Base-by-base conservation (phyloP, 1,140 invertebrate genomes). In the Arctopsyche grandis region DNA sequence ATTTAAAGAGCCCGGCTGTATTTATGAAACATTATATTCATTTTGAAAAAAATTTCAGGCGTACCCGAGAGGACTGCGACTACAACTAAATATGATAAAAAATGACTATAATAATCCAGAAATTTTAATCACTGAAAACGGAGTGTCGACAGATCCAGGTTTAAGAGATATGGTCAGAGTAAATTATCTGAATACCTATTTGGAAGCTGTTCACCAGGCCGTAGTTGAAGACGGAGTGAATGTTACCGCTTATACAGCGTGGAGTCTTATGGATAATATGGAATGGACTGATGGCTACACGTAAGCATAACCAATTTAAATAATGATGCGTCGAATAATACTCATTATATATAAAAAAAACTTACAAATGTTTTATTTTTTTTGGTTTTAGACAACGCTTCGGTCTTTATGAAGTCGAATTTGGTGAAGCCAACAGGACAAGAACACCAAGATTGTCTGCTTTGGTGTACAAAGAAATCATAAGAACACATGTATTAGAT, bases 71-170 rank as follows among this genome's bases (percentile, higher is more conserved):
- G 82, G 90, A 86, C 44, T 86, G 3, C 83, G 85, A 1, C 48
- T 75, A 0, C 78, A 80, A 63, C 58, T 94, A 9, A 89, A 88
- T 4, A 91, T 90, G 88, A 88, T 94, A 22, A 89, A 89, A 77
- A 82, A 89, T 1, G 84, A 89, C 19, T 94, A 93, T 81, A 85
- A 88, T 5, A 89, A 91, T 84, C 85, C 90, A 0, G 85, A 87
- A 44, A 86, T 94, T 19, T 86, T 91, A n/a, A 88, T 94, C 9
- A 91, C 91, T 4, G 93, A 94, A 87, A 94, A 94, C 84, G 93
- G 93, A 0, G 86, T 88, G 79, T 85, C 91, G 52, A 90, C 91
- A 84, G 83, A 85, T 21, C 86, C 85, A 7, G 85, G 86, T 10
- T 66, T 91, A 0, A 79, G 89, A 24, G 92, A 93, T 84, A 48